Percentiles rank a stretch among this genome's conserved stretches.
Conservation (phyloP, 2,113 vertebrate genomes). For the Lampris incognitus region DNA sequence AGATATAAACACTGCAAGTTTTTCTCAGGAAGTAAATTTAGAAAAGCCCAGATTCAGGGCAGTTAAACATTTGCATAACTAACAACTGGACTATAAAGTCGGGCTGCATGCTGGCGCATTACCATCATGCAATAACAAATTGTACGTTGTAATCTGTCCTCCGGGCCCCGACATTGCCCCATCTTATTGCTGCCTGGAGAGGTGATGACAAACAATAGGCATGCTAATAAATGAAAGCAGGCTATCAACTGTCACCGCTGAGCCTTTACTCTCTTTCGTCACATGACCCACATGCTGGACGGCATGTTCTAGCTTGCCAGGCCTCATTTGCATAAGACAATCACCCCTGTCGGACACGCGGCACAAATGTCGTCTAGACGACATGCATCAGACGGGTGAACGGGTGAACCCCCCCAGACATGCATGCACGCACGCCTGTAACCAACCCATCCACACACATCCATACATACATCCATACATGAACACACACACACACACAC, state of each 20-base stretch:
- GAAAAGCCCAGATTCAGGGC: background rate
- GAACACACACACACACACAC: constrained; percentile 19
- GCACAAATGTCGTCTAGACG: constrained; percentile 92
- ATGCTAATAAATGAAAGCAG: constrained; percentile 68
- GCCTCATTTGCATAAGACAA: constrained; percentile 91
- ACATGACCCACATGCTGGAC: constrained; percentile 76
- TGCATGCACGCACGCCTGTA: constrained; percentile 14
- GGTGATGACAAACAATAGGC: constrained; percentile 73
- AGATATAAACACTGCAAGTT: background rate
- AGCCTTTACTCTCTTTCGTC: constrained; percentile 52
- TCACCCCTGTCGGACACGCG: constrained; percentile 84
- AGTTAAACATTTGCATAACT: constrained; percentile 9
- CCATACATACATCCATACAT: constrained; percentile 29
- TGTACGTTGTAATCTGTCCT: constrained; percentile 49
- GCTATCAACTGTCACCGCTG: constrained; percentile 68
- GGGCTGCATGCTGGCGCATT: constrained; percentile 8
- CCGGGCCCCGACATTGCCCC: constrained; percentile 46
- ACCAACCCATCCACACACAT: background rate
- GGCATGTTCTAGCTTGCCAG: constrained; percentile 77
- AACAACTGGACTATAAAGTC: constrained; percentile 6
- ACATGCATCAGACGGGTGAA: constrained; percentile 88
- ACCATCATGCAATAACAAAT: constrained; percentile 42
- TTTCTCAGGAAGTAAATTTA: background rate
- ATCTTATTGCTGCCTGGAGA: constrained; percentile 57
- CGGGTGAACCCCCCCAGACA: constrained; percentile 85